These are phyloP conservation scores for Argynnis bischoffii DNA, from an alignment of 2,888 invertebrate genomes.

Conservation along the genomic window DNA sequence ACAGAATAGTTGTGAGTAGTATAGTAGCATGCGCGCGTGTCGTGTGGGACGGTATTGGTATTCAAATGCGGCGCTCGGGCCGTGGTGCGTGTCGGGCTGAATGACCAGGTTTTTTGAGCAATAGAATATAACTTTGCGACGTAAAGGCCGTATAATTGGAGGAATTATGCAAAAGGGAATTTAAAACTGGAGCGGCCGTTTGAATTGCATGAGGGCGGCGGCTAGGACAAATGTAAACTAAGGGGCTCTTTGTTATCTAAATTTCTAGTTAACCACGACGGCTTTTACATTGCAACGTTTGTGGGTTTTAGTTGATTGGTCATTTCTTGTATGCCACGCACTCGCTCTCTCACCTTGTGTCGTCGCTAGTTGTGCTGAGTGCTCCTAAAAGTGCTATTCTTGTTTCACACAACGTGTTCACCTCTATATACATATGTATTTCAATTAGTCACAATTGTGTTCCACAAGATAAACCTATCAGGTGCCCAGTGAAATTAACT, in stretches of 20 bases:
- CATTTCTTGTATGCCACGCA: conserved; percentile 59
- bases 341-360: conserved; percentile 82
- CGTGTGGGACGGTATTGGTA: conserved; percentile 85
- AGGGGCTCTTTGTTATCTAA: conserved; percentile 3
- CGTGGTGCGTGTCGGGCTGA: conserved; percentile 67
- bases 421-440: background rate
- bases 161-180: conserved; percentile 18
- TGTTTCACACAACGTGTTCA: conserved; percentile 55
- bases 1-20: conserved; percentile 78
- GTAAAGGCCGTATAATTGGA: conserved; percentile 31
- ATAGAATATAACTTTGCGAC: conserved; percentile 24
- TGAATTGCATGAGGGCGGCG: conserved; percentile 19
- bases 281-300: conserved; percentile 35
- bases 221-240: no score
- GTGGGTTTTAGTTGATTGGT: conserved; percentile 37
- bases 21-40: conserved; percentile 80
- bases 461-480: conserved; percentile 69
- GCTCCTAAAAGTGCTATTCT: conserved; percentile 76
- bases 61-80: conserved; percentile 86
- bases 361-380: conserved; percentile 79
- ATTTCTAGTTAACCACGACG: conserved; percentile 11
- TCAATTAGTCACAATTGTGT: conserved; percentile 49
- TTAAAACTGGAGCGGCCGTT: conserved; percentile 19
- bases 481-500: conserved; percentile 79
- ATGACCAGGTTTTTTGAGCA: conserved; percentile 42